Evolutionary conservation across 2,888 invertebrate species (phyloP), one percentile per base, ranked within the genome.

Genomic region (Blastobasis lacticolella): DNA sequence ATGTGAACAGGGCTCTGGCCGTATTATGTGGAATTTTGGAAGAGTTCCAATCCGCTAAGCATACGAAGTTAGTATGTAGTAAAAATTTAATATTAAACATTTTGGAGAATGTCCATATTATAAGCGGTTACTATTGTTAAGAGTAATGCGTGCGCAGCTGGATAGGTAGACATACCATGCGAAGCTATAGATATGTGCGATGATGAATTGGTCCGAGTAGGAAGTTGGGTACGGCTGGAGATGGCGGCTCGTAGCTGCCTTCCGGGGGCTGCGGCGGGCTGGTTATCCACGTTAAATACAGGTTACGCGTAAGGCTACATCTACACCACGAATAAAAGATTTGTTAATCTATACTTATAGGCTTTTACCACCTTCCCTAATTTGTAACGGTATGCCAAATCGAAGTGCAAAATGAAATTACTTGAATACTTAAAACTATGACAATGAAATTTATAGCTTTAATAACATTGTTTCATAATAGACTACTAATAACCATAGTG

Each of bases 371-470:
- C 77, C 73, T 73, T 64, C 67, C 72, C 79, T 86, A 85, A 81
- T 80, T 81, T 81, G 78, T 78, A 80, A 79, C 75, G 76, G 80
- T 79, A 83, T 78, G 79, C 80, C 79, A 76, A 82, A 78, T 75
- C 67, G 73, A 78, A 80, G 87, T 86, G 87, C 86, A 81, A 83
- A 87, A 86, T 71, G 76, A 85, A 85, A 83, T 84, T 78, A 83
- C 74, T 81, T 66, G 73, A 83, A 79, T 83, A 81, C 86, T 81
- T 88, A 86, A 81, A 81, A 81, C 87, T 88, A 88, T 84, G 81
- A 87, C 85, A 82, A 82, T 85, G 81, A 86, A 80, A 82, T 83
- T 83, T 82, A 76, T 75, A 80, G 71, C 74, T 79, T 81, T 81
- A 81, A 75, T 76, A 81, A 80, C 78, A 79, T 81, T 69, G 73